Evolutionary conservation across 2,888 invertebrate species (phyloP), one percentile per base, ranked within the genome.

Genomic region (Drymonia ruficornis): DNA sequence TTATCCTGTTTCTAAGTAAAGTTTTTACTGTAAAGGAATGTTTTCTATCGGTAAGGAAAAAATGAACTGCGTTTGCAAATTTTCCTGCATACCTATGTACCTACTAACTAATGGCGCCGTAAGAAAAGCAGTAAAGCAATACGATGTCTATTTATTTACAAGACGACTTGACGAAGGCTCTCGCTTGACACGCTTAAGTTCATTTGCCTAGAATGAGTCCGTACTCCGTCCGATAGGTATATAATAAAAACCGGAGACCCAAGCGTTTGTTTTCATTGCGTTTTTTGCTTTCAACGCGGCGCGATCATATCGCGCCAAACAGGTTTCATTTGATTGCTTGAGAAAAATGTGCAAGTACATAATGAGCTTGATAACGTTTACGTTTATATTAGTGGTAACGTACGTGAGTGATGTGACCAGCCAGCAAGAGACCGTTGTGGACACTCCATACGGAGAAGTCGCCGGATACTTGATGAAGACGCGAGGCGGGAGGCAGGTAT

Each of bases 401-500:
- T 57, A 54, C 55, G 53, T 50, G 49, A 58, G 63, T 63, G 61
- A 69, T 71, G 81, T 75, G 65, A 65, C 49, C 9, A 56, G 76
- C 52, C 77, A 79, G 53, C 60, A 58, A 15, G 65, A 65, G 49
- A 87, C 87, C 0, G 55, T 70, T 11, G 87, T 85, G 11, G 72
- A 59, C 12, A 88, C 93, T 1, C 83, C 84, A 49, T 83, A 93
- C 51, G 95, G 95, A 0, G 87, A 89, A 43, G 76, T 95, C 29
- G 80, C 86, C 19, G 95, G 95, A 2, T 88, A 89, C 60, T 90
- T 87, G 57, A 83, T 94, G 84, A 87, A 83, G 58, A 93, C 94
- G 0, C 90, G 94, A 59, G 89, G 81, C 28, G 95, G 95, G 0
- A 89, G 93, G 57, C 85, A 91, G 60, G 93, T 95, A 68, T 83